Base-by-base conservation (phyloP, 1,140 invertebrate species). In the Drosophila subobscura region DNA sequence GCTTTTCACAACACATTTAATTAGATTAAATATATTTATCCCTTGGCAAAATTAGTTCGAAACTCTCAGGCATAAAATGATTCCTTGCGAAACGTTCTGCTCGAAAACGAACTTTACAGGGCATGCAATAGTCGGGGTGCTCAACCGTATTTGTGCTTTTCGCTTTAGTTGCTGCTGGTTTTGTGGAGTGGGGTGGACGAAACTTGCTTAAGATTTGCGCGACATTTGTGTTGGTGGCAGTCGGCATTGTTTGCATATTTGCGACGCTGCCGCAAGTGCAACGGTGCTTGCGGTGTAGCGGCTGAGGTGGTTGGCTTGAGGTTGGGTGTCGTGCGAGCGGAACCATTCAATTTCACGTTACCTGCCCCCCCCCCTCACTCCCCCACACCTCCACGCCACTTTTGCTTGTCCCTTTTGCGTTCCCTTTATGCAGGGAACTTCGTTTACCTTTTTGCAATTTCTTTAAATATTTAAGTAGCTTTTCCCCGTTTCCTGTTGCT, bases 391-490 rank as follows among this genome's bases (percentile, higher is more conserved):
- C 5, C 27, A 5, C 27, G 6, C 27, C 6, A 29, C 27, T 7
- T 29, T 37, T 8, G 10, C 33, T 4, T 37, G 33, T 12, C 33
- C 33, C 3, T 20, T 20, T 20, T 20, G 16, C 22, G 42, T 2
- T 27, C 25, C 14, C 42, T 22, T 1, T 23, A 22, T 27, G 58
- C 16, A 14, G 23, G 20, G 45, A 20, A 29, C 45, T 14, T 12
- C 45, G 56, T 27, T 55, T 41, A 20, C 23, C 59, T 47, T 46
- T 72, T 46, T 67, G 74, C 79, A 81, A 81, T 77, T 83, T 79
- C 79, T 83, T 83, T 83, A 83, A 83, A 83, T 83, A 83, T 84
- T 83, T 83, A 74, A 83, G 70, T 79, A 83, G 79, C 84, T 83
- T 65, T 63, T 50, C 55, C 64, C 59, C 72, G 57, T 68, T 77